Evolutionary conservation across 2,797 vertebrate genomes (phyloP), one percentile per base, ranked within the genome.

Genomic region (Enteromius afrohamiltoni): DNA sequence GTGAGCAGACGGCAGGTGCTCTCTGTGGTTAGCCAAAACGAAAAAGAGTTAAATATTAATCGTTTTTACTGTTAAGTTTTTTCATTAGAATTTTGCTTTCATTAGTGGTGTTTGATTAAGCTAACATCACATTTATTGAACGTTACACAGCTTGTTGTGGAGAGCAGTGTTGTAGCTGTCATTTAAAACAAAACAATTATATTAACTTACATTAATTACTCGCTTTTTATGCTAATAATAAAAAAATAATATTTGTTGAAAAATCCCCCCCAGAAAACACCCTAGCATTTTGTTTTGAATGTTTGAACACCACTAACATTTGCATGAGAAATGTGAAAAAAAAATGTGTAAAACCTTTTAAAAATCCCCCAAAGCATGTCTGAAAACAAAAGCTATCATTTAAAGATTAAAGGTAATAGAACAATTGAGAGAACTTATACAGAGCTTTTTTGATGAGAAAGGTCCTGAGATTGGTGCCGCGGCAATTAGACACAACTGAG

Each of bases 351-450:
- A 10, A 89, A 91, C 74, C 89, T 45, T 79, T 4, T 79, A 13
- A 86, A 88, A 86, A 84, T 79, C 13, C 86, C 74, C n/a, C n/a
- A n/a, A n/a, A n/a, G 55, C 55, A 58, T 58, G n/a, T n/a, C 53
- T n/a, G 53, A n/a, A 23, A 58, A 58, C 55, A 13, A 2, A 26
- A 11, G 16, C 16, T 73, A 51, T 19, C 49, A 31, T 31, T 9
- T 42, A 42, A 42, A 42, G 8, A 13, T 21, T 2, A 53, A 17
- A 3, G 9, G 14, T 74, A 73, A 51, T 6, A 31, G 1, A 51
- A 7, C 10, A 74, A 53, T 3, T 31, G 21, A 55, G 26, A 21
- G 29, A 21, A 31, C 17, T 6, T 21, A 7, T 34, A 10, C 62
- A 1, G 3, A 37, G 31, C 19, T 55, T 23, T 16, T 14, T 53